Evolutionary conservation across 1,140 invertebrate species (phyloP), one percentile per base, ranked within the genome.

Genomic region (Apocrypta bakeri): DNA sequence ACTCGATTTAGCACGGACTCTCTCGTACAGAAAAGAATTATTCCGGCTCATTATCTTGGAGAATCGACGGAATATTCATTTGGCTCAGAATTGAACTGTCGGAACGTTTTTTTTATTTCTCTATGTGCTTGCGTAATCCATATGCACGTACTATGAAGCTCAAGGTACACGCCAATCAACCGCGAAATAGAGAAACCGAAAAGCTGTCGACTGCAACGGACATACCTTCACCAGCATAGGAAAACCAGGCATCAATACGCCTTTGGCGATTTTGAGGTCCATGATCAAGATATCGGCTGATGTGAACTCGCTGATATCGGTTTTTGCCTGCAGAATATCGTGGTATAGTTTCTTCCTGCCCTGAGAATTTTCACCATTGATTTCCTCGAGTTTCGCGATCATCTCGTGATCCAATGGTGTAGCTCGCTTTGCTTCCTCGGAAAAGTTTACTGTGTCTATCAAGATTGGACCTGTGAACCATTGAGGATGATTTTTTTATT

Each of bases 381-480:
- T 24, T 78, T 88, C 88, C 86, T 95, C 94, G 0, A 95, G 85
- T 25, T 88, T 86, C 27, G 88, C 37, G 9, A 93, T 90, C 0
- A 94, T 90, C 79, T 94, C 90, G 1, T 93, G 80, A 90, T 97
- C 96, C 79, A 93, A 89, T 12, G 91, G 85, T 64, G 94, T 95
- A 9, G 93, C 94, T 83, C 94, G 93, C 77, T 93, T 93, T 27
- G 94, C 95, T 29, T 93, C 89, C 37, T 91, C 86, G 1, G 93
- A 93, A 81, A 96, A 94, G 85, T 95, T 96, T 14, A 94, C 93
- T 1, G 96, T 97, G 85, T 97, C 96, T 75, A 95, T 91, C 25
- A 96, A 86, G 77, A 97, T 96, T n/a, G 95, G 94, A 69, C 94
- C 95, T 96, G 87, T 0, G 73, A 73, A 40, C 24, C 29, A 2